Conservation (phyloP, 2,888 invertebrate genomes). For the Caenorhabditis becei region DNA sequence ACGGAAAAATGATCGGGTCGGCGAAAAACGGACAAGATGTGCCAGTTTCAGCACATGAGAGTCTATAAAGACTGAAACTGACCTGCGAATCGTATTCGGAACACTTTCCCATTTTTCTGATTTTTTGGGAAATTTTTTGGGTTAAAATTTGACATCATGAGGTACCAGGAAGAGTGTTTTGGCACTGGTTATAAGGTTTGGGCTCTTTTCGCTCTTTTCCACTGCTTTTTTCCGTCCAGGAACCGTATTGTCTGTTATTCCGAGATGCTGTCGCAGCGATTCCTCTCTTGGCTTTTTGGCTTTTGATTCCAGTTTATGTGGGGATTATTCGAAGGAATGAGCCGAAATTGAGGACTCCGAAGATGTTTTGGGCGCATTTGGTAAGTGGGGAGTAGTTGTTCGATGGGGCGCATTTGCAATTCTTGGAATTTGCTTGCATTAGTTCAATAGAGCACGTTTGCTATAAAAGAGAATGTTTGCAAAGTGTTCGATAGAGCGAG, state of each 20-base stretch:
- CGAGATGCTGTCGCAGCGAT: constrained; percentile 49
- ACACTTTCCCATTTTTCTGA: background rate
- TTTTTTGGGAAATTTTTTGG: too few species aligned
- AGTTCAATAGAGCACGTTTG: too few species aligned
- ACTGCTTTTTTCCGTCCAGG: constrained; percentile 23
- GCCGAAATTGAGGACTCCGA: constrained; percentile 37
- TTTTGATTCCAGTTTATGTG: constrained; percentile 39
- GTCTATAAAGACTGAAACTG: constrained; percentile 5
- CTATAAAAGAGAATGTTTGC: too few species aligned
- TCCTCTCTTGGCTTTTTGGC: constrained; percentile 41
- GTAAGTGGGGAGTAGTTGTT: too few species aligned
- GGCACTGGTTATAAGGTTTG: constrained; percentile 29
- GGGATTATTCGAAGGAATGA: constrained; percentile 38
- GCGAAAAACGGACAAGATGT: constrained; percentile 18
- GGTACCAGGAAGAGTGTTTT: constrained; percentile 46
- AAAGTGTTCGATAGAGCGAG: too few species aligned
- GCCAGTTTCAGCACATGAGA: background rate
- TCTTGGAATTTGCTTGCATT: too few species aligned
- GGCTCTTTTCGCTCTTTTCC: background rate
- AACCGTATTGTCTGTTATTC: constrained; percentile 51
- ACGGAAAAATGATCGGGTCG: constrained; percentile 13
- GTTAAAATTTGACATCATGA: too few species aligned
- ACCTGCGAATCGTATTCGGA: background rate
- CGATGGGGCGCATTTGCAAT: too few species aligned
- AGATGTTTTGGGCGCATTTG: constrained; percentile 56